Conservation (phyloP, 2,888 invertebrate species). For the Polyommatus iphigenia region DNA sequence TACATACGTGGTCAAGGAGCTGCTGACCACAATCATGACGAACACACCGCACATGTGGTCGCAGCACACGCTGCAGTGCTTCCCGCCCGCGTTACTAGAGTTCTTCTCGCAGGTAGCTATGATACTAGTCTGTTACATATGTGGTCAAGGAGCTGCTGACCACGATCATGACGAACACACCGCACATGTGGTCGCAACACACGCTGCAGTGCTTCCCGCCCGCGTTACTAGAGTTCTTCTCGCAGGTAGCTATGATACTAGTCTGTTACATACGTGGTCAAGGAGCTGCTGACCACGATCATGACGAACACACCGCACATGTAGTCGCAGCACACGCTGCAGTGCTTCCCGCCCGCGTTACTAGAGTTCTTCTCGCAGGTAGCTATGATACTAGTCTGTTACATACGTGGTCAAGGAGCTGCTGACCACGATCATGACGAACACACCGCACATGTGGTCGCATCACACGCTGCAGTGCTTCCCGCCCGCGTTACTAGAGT, state of each 20-base stretch:
- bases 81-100: conserved; percentile 93
- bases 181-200: conserved; percentile 97
- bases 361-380: conserved; percentile 93
- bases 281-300: conserved; percentile 92
- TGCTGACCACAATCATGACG: conserved; percentile 93
- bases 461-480: conserved; percentile 95
- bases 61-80: conserved; percentile 93
- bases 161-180: conserved; percentile 95
- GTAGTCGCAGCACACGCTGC: conserved; percentile 95
- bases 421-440: conserved; percentile 93
- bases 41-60: conserved; percentile 98
- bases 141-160: conserved; percentile 92
- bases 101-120: conserved; percentile 87
- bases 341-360: conserved; percentile 94
- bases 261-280: conserved; percentile 75
- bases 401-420: conserved; percentile 87
- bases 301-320: conserved; percentile 97
- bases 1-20: conserved; percentile 85
- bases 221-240: conserved; percentile 93
- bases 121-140: too few species aligned
- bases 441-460: conserved; percentile 97
- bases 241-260: conserved; percentile 70
- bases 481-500: conserved; percentile 93
- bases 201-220: conserved; percentile 95
- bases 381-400: neutral